Base-by-base conservation (phyloP, 92 coral and sea anemone genomes). In the Heliopora coerulea region DNA sequence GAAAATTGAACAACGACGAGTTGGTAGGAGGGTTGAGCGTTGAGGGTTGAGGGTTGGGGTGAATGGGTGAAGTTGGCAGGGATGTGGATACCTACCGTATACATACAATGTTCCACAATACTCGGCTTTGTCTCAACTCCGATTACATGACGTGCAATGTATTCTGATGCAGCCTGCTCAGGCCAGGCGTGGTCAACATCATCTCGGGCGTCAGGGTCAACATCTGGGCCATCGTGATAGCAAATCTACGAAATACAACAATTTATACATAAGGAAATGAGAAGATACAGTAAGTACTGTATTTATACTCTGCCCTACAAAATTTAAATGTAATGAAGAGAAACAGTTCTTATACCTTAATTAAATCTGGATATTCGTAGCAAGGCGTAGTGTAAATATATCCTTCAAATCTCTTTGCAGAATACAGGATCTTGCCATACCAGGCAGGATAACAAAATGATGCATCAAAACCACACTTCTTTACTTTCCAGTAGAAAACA, bases 41-140 rank as follows among this genome's bases (percentile, higher is more conserved):
- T n/a, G n/a, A n/a, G n/a, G n/a, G n/a, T n/a, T n/a, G n/a, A n/a
- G n/a, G n/a, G n/a, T n/a, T n/a, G n/a, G n/a, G n/a, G n/a, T n/a
- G n/a, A n/a, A n/a, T n/a, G n/a, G n/a, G n/a, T n/a, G n/a, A n/a
- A n/a, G n/a, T n/a, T n/a, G n/a, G n/a, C n/a, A n/a, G n/a, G n/a
- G n/a, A n/a, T n/a, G n/a, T n/a, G n/a, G n/a, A n/a, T 3, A 78
- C 92, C 78, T 52, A 93, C 98, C 78, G 98, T 84, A 72, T 93
- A 93, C 39, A 93, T 78, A 49, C 98, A 93, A 66, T 90, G 65
- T 74, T 93, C 98, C 13, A 83, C 78, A 62, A 93, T 90, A 39
- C 84, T 80, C 18, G 96, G 98, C 60, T 72, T 73, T 39, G 89
- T 75, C 15, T 90, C 83, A 30, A 93, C 79, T 6, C 91, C 98